Conservation (phyloP, 2,797 vertebrate species). For the Eidolon dupreanum region DNA sequence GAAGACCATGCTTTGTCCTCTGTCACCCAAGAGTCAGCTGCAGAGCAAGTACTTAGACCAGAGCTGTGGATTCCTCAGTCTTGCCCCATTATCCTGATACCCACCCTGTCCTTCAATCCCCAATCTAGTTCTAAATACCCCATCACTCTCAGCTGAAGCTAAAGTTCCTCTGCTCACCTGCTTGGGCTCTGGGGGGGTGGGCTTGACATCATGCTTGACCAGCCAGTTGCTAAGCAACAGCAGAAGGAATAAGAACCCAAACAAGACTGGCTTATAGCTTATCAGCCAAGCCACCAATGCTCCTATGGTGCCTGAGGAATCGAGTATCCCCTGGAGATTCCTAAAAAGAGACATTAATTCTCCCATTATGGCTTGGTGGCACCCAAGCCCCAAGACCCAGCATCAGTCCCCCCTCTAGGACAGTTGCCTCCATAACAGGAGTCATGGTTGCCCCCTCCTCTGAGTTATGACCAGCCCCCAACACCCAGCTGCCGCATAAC, state of each 20-base stretch:
- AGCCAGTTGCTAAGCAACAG: conserved; percentile 79
- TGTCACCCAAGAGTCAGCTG: neutral
- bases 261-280: conserved; percentile 64
- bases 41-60: neutral
- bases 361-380: conserved; percentile 46
- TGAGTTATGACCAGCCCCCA: conserved; percentile 1
- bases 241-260: conserved; percentile 72
- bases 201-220: conserved; percentile 64
- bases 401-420: neutral
- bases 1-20: neutral
- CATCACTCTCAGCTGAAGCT: neutral
- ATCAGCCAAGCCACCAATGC: conserved; percentile 55
- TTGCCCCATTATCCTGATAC: neutral
- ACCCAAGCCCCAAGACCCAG: conserved; percentile 20
- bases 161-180: conserved; percentile 63
- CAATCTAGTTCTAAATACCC: neutral
- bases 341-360: conserved; percentile 42
- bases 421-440: conserved; percentile 53
- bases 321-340: conserved; percentile 35
- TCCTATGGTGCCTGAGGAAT: conserved; percentile 48
- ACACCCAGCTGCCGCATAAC: conserved; percentile 41
- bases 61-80: neutral
- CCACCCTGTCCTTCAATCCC: neutral
- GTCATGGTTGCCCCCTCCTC: neutral
- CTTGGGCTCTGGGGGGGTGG: neutral